Percentiles rank a stretch among this genome's conserved stretches.
These are phyloP conservation scores for Heliconius aoede DNA, from an alignment of 2,888 invertebrate species.

Conservation along the genomic window DNA sequence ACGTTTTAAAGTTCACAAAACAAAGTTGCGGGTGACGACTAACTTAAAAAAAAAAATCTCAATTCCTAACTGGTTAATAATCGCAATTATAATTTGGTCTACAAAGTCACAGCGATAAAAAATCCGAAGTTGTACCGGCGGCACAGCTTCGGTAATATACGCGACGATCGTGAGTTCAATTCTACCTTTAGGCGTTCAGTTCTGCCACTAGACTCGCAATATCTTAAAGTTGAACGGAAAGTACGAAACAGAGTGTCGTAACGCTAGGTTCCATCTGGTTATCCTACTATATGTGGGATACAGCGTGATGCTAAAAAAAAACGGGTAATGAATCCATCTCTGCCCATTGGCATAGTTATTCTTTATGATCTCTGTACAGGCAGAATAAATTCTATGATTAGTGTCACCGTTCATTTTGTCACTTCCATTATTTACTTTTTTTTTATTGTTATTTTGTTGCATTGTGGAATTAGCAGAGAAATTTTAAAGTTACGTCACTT, in stretches of 20 bases:
- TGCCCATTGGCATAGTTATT: slow-evolving; percentile 40
- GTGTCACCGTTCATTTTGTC: slow-evolving; percentile 36
- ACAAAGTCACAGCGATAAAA: no score
- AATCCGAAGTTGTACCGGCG: no score
- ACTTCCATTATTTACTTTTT: not conserved
- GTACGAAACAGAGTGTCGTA: no score
- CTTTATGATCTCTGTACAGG: slow-evolving; percentile 41
- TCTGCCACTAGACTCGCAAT: not conserved
- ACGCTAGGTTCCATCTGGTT: not conserved
- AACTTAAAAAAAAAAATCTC: no score
- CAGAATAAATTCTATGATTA: slow-evolving; percentile 43
- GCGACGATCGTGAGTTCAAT: no score
- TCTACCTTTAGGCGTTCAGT: not conserved
- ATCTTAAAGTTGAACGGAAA: not conserved
- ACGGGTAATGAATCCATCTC: slow-evolving; percentile 26
- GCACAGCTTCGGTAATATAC: no score
- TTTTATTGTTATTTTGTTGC: not conserved
- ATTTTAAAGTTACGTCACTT: not conserved
- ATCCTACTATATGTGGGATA: not conserved
- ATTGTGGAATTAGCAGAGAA: not conserved
- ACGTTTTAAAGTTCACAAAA: no score
- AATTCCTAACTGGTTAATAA: no score
- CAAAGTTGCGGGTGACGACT: no score
- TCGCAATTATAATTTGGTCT: no score
- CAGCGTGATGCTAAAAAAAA: not conserved